Evolutionary conservation across 2,888 invertebrate species (phyloP).

Genomic region (Platypus cylindrus): DNA sequence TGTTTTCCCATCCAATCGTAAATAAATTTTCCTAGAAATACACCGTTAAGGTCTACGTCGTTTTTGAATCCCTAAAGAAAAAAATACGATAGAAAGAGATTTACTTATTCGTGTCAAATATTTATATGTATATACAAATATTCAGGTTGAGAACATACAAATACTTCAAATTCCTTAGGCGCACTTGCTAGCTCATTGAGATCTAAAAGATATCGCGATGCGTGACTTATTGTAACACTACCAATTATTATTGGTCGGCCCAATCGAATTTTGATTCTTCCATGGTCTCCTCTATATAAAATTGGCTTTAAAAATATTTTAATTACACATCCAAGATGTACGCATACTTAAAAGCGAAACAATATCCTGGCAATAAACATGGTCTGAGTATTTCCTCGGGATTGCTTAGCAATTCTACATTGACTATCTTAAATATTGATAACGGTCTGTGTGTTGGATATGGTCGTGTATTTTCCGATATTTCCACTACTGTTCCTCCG

Average conservation of each 20-base stretch:
- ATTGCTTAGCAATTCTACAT: conserved; percentile 10
- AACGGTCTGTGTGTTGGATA: conserved; percentile 9
- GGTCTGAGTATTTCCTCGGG: conserved; percentile 13
- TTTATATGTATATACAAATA: too few species aligned
- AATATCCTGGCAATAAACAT: conserved; percentile 13
- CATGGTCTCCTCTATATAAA: conserved; percentile 7
- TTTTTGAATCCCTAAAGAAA: conserved; percentile 8
- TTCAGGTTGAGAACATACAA: too few species aligned
- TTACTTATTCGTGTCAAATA: neutral
- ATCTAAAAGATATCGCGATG: conserved; percentile 8
- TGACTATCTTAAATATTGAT: conserved; percentile 11
- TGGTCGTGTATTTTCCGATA: conserved; percentile 11
- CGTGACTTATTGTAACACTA: conserved; percentile 11
- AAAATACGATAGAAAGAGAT: neutral
- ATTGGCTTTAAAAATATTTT: neutral
- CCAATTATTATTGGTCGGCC: conserved; percentile 9
- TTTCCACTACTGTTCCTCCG: conserved; percentile 9
- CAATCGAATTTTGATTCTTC: conserved; percentile 8
- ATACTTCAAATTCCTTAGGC: conserved; percentile 13
- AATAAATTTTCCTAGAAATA: conserved; percentile 11
- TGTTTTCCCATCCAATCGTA: conserved; percentile 11
- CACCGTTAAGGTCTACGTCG: conserved; percentile 3
- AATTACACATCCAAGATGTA: neutral
- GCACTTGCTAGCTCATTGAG: conserved; percentile 10
- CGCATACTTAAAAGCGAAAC: conserved; percentile 14